A percentile compares a stretch with the other conserved stretches of the same genome.
phyloP scores from a whole-genome alignment of 2,888 invertebrate species.

The Drosophila paranaensis region DNA sequence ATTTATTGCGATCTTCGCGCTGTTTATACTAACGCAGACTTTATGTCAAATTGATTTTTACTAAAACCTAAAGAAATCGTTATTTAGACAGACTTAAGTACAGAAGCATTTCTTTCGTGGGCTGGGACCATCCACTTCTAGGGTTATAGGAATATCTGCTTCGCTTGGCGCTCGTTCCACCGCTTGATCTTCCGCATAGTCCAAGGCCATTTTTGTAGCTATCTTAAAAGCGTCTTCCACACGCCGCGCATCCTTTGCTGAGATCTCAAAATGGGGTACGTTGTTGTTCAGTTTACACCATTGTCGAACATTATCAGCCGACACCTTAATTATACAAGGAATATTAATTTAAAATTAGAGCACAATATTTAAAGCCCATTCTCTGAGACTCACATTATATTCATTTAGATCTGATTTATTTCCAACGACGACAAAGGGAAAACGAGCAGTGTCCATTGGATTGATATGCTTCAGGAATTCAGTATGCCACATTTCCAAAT shows the following conservation, averaged over 20 bases:
- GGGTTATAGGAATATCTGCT: background rate
- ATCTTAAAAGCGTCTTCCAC: background rate
- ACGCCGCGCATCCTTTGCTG: background rate
- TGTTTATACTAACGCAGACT: too few species aligned
- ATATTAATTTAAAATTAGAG: background rate
- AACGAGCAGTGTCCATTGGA: background rate
- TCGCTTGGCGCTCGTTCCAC: background rate
- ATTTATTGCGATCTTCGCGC: too few species aligned
- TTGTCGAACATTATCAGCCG: background rate
- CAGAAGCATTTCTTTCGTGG: background rate
- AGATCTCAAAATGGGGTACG: background rate
- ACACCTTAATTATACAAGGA: background rate
- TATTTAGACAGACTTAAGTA: too few species aligned
- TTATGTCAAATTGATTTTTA: too few species aligned
- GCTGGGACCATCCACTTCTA: background rate
- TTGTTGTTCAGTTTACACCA: background rate
- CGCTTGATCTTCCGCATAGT: background rate
- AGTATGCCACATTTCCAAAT: slow-evolving; percentile 85
- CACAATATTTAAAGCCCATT: background rate
- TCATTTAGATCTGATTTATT: background rate
- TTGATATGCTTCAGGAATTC: background rate
- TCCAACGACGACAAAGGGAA: background rate
- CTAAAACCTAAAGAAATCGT: too few species aligned
- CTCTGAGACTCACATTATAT: background rate
- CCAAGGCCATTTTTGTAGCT: background rate